These are phyloP conservation scores for Trachops cirrhosus DNA, from an alignment of 2,797 vertebrate genomes.

Conservation along the genomic window DNA sequence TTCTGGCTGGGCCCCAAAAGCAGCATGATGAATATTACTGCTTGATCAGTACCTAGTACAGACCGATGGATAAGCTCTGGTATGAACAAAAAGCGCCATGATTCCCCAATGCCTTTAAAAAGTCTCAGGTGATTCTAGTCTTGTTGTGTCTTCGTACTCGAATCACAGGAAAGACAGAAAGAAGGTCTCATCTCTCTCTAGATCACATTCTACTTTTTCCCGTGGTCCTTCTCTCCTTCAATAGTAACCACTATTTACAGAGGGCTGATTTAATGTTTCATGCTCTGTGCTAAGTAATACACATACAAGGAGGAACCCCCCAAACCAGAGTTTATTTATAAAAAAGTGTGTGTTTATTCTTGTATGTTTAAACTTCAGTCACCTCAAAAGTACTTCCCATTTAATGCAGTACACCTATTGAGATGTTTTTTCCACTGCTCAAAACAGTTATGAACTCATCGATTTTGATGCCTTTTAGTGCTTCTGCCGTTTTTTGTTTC, in stretches of 20 bases:
- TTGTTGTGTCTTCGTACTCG: neutral
- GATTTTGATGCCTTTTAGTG: neutral
- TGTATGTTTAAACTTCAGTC: neutral
- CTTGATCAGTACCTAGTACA: neutral
- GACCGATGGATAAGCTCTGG: neutral
- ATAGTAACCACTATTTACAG: neutral
- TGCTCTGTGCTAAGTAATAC: neutral
- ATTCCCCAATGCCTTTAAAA: neutral
- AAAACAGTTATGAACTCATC: neutral
- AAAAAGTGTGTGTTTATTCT: neutral
- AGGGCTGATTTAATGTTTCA: neutral
- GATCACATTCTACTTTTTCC: neutral
- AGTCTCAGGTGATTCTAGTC: neutral
- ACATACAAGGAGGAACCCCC: neutral
- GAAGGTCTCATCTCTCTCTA: neutral
- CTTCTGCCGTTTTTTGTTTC: neutral
- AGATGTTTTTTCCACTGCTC: neutral
- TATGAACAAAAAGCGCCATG: neutral
- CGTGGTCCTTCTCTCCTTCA: neutral
- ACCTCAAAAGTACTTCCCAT: neutral
- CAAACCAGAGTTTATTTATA: neutral
- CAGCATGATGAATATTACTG: neutral
- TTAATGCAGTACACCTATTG: neutral
- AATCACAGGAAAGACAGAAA: neutral
- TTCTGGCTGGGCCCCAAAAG: neutral